Base-by-base conservation (phyloP, 2,888 invertebrate species). In the Hecatera dysodea region DNA sequence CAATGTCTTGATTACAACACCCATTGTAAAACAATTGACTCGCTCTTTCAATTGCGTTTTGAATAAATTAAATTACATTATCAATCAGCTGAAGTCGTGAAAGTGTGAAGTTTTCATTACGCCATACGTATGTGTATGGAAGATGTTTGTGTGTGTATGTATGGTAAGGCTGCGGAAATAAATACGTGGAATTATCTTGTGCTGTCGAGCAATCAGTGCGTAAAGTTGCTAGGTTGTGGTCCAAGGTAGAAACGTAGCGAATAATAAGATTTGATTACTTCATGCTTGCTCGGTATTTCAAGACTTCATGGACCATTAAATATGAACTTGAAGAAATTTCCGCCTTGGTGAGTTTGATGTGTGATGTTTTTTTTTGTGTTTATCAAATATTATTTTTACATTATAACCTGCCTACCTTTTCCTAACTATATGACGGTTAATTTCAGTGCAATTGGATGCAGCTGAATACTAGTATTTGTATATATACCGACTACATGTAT, bases 61-160 rank as follows among this genome's bases (percentile, higher is more conserved):
- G 76, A 83, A 80, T 84, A 82, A n/a, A n/a, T n/a, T n/a, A n/a
- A n/a, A n/a, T n/a, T n/a, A n/a, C 59, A 79, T 75, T 77, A 81
- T 69, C 62, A 77, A 80, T 79, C 69, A 72, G 52, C 59, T 57
- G 79, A 76, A 74, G 55, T 75, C 85, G 90, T 86, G 92, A 92
- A 92, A 92, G 93, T 91, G 89, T 88, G 78, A 87, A 89, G 90
- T 91, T 62, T 69, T 89, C 87, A 87, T 86, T 87, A 91, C 85
- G 78, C 48, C 75, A 72, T 62, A 44, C 61, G 73, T 78, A 39
- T 79, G 66, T 67, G 75, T 74, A 48, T 75, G 57, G 75, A 80
- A 36, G 75, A 81, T 74, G 78, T 79, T n/a, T 81, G 64, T 68
- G 76, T 75, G 50, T 78, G 56, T 76, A 81, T 84, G 78, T 72